Percentiles rank a stretch among this genome's conserved stretches.
Conservation (phyloP, 2,113 vertebrate genomes). For the Pseudorasbora parva region DNA sequence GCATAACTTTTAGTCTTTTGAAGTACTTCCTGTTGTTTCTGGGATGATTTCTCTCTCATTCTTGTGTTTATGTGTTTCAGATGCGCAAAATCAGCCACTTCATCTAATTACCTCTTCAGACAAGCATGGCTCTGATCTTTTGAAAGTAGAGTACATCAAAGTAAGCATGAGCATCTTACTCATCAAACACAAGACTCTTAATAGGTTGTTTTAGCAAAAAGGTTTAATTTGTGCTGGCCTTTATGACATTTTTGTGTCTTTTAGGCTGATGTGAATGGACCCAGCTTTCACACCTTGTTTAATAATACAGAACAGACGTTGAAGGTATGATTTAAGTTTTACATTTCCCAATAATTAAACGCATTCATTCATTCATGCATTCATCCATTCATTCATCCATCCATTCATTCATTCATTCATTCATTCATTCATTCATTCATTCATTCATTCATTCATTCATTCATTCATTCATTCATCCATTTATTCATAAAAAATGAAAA, state of each 20-base stretch:
- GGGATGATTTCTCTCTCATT: not conserved
- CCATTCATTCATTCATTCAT: too few species aligned
- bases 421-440: not conserved
- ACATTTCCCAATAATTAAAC: not conserved
- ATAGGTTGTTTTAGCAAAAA: not conserved
- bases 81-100: slow-evolving; percentile 76
- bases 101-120: slow-evolving; percentile 90
- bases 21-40: slow-evolving; percentile 1
- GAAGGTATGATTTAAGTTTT: slow-evolving; percentile 76
- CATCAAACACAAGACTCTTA: slow-evolving; percentile 24
- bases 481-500: not conserved
- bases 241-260: slow-evolving; percentile 37
- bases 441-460: too few species aligned
- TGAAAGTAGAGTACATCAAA: slow-evolving; percentile 92
- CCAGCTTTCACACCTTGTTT: slow-evolving; percentile 85
- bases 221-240: not conserved
- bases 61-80: slow-evolving; percentile 70
- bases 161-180: slow-evolving; percentile 67
- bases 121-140: slow-evolving; percentile 82
- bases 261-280: slow-evolving; percentile 87
- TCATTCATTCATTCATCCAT: too few species aligned
- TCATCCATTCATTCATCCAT: not conserved
- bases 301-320: slow-evolving; percentile 89
- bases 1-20: not conserved
- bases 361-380: not conserved